phyloP scores from a whole-genome alignment of 92 coral and sea anemone genomes.

The Palythoa caribaeorum region DNA sequence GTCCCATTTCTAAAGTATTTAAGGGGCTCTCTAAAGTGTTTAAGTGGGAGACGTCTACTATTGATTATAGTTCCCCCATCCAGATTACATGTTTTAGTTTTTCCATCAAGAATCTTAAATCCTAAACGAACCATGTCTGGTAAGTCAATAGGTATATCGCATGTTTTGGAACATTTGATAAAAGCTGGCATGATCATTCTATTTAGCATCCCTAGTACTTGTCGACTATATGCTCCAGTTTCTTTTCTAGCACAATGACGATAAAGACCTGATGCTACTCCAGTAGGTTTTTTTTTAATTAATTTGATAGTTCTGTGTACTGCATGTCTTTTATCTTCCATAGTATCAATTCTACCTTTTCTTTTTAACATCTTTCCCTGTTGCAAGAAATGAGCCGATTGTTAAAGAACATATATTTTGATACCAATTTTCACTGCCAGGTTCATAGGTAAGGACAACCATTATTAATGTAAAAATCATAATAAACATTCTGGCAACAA shows the following conservation, averaged over 20 bases:
- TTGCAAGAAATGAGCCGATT: neutral
- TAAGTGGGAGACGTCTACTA: neutral
- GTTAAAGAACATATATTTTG: neutral
- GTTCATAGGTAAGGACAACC: neutral
- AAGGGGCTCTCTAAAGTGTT: neutral
- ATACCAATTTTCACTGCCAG: neutral
- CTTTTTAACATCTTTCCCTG: neutral
- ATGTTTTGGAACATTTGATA: neutral
- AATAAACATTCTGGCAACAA: neutral
- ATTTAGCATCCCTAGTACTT: neutral
- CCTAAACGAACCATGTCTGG: neutral
- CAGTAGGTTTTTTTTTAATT: neutral
- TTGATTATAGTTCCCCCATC: neutral
- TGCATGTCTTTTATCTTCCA: neutral
- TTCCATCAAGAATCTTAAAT: neutral
- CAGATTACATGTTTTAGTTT: too few species aligned
- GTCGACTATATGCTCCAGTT: too few species aligned
- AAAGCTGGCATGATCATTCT: neutral
- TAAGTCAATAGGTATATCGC: neutral
- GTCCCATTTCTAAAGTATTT: neutral
- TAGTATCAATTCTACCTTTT: neutral
- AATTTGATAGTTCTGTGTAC: neutral
- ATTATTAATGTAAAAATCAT: neutral
- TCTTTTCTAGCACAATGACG: neutral
- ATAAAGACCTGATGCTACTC: neutral